Evolutionary conservation across 1,140 invertebrate genomes (phyloP).

Genomic region (Papilio glaucus): DNA sequence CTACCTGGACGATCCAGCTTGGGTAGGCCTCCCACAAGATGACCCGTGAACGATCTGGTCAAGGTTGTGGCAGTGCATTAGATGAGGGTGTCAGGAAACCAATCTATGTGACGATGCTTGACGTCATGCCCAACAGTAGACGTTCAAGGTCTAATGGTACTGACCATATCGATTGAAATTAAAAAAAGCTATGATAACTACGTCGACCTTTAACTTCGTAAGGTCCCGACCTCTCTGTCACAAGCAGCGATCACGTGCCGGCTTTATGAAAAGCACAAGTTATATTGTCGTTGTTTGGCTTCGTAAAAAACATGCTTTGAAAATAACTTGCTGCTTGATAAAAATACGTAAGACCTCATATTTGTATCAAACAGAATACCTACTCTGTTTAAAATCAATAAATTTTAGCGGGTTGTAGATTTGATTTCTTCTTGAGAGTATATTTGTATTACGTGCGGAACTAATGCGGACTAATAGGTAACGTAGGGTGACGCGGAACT

Average conservation of each 20-base stretch:
- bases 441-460: too few species aligned
- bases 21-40: too few species aligned
- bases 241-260: neutral
- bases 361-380: neutral
- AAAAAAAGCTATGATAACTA: slow-evolving; percentile 5
- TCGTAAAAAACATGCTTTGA: neutral
- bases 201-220: neutral
- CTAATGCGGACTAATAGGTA: too few species aligned
- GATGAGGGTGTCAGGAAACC: too few species aligned
- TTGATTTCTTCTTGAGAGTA: neutral
- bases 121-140: too few species aligned
- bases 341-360: slow-evolving; percentile 7
- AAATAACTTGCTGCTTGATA: neutral
- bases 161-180: too few species aligned
- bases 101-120: too few species aligned
- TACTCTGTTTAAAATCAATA: neutral
- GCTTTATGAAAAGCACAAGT: neutral
- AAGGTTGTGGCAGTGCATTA: too few species aligned
- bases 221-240: neutral
- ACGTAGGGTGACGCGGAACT: too few species aligned
- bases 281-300: neutral
- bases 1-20: too few species aligned
- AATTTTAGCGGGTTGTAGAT: neutral
- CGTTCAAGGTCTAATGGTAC: too few species aligned
- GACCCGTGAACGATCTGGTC: too few species aligned